Evolutionary conservation across 1,140 invertebrate genomes (phyloP), one percentile per base, ranked within the genome.

Genomic region (Drosophila melanica): DNA sequence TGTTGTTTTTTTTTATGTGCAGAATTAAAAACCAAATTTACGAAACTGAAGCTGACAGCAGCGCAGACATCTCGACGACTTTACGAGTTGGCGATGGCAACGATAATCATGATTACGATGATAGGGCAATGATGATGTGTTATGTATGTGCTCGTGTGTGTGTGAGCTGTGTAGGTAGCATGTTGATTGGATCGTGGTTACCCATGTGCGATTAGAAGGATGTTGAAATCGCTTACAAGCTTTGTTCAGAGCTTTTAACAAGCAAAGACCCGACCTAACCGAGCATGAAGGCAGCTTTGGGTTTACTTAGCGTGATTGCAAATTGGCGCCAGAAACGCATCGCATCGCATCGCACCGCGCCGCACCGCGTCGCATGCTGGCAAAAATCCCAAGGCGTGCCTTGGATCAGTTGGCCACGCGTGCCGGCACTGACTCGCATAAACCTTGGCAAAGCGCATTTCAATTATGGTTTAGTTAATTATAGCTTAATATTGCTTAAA

Each of bases 381-480:
- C 41, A 11, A 12, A 27, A 58, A 12, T 44, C 64, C 58, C 75
- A 67, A 73, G 70, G 70, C 63, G 64, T 72, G 76, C 58, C 50
- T 55, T 44, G 57, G 18, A 74, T 66, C 42, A 41, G 62, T 73
- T 57, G 62, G 69, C 57, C 74, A 76, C 75, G 75, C 75, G 75
- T 77, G 71, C 67, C 51, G 20, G 20, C 20, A 4, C 20, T 23
- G 20, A 23, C 20, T 23, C 1, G 50, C 30, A 11, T 35, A 16
- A 59, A 51, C 82, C 82, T 87, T 87, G 79, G 78, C 47, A 67
- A 68, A 64, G 81, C 71, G 82, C 82, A 86, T 70, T 76, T 86
- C 71, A 82, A 82, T 82, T 86, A 84, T 89, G 70, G 68, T 58
- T 89, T 77, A 79, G 63, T 87, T 87, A 85, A 85, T 86, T 71